phyloP scores from a whole-genome alignment of 2,888 invertebrate species.

The Rhimphoctona megacephalus region DNA sequence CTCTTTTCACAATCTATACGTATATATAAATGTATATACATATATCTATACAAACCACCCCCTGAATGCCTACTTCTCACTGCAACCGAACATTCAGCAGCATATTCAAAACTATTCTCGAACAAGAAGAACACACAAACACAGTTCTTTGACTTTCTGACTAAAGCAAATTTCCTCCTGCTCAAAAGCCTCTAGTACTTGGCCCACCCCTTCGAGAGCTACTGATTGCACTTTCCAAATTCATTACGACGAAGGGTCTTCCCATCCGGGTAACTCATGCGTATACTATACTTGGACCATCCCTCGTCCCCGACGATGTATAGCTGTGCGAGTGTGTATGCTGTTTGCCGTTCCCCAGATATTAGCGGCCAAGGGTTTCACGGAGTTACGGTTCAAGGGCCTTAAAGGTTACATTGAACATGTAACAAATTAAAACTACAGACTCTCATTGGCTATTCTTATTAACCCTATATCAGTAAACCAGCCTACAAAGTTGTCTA shows the following conservation, averaged over 20 bases:
- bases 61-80: neutral
- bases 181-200: neutral
- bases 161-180: constrained; percentile 32
- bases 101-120: constrained; percentile 18
- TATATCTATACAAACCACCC: neutral
- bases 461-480: neutral
- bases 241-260: constrained; percentile 77
- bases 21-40: neutral
- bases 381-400: constrained; percentile 33
- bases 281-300: constrained; percentile 20
- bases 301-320: neutral
- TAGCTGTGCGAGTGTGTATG: neutral
- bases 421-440: constrained; percentile 37
- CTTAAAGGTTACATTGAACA: constrained; percentile 12
- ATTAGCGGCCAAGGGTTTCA: constrained; percentile 30
- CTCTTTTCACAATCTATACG: constrained; percentile 16
- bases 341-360: constrained; percentile 16
- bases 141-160: constrained; percentile 36
- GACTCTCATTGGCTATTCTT: neutral
- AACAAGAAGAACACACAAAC: constrained; percentile 49
- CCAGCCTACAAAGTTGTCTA: neutral
- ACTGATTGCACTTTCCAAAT: constrained; percentile 84
- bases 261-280: constrained; percentile 39
- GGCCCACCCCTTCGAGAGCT: constrained; percentile 72
- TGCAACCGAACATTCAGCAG: constrained; percentile 44